Percentiles rank a stretch among this genome's conserved stretches.
phyloP scores from a whole-genome alignment of 2,888 invertebrate species.

The Seira ritae region DNA sequence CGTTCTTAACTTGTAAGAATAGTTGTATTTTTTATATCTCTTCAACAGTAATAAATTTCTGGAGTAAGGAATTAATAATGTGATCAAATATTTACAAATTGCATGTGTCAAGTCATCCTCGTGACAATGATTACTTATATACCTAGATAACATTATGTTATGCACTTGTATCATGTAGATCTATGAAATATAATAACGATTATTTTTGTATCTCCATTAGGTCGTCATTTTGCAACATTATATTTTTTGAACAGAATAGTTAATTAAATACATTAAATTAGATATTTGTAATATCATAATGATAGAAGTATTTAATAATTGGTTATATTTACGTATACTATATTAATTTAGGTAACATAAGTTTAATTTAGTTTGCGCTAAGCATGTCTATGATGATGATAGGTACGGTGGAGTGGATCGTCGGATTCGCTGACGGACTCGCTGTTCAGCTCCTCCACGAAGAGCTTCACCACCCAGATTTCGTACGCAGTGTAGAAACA shows the following conservation, averaged over 20 bases:
- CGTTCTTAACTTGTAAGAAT: too few relatives aligned
- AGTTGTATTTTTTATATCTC: too few relatives aligned
- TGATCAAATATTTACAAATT: too few relatives aligned
- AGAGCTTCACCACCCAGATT: constrained; percentile 67
- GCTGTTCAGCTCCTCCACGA: constrained; percentile 61
- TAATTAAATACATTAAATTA: background rate
- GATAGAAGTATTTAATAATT: background rate
- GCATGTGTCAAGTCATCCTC: too few relatives aligned
- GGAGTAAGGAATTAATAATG: too few relatives aligned
- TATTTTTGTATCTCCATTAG: constrained; percentile 9
- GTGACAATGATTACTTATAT: too few relatives aligned
- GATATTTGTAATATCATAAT: background rate
- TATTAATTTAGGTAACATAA: constrained; percentile 28
- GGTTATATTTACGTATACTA: background rate
- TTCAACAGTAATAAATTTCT: constrained; percentile 18
- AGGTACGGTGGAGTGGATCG: constrained; percentile 53
- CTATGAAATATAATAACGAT: too few relatives aligned
- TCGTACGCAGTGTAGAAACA: constrained; percentile 69
- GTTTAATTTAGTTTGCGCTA: constrained; percentile 48
- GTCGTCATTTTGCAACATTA: background rate
- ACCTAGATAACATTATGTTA: too few relatives aligned
- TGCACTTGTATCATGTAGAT: too few relatives aligned
- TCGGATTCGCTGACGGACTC: constrained; percentile 56
- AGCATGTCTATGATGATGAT: constrained; percentile 55
- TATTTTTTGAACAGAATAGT: background rate